Evolutionary conservation across 2,888 invertebrate species (phyloP).

Genomic region (Drosophila ustulata): DNA sequence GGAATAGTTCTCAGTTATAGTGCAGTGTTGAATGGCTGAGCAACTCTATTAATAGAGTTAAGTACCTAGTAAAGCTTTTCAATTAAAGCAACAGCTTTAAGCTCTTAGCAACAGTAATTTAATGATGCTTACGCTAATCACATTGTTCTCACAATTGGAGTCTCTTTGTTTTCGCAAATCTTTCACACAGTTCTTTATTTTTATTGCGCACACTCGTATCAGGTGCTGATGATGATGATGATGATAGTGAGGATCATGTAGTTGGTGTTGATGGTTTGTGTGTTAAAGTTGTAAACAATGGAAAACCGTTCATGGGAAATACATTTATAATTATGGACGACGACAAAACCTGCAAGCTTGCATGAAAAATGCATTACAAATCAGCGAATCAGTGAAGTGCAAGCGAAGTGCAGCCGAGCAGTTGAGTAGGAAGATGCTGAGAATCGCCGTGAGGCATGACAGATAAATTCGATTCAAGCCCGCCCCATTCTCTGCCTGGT

Average conservation of each 20-base stretch:
- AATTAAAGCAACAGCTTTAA: slow-evolving; percentile 18
- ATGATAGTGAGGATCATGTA: slow-evolving; percentile 12
- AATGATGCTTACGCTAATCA: slow-evolving; percentile 37
- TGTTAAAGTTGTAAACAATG: slow-evolving; percentile 54
- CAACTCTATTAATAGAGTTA: slow-evolving; percentile 13
- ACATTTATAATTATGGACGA: slow-evolving; percentile 42
- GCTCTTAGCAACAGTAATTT: slow-evolving; percentile 25
- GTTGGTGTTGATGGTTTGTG: slow-evolving; percentile 14
- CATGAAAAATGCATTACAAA: slow-evolving; percentile 59
- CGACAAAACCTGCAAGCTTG: slow-evolving; percentile 25
- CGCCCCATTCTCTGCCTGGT: slow-evolving; percentile 7
- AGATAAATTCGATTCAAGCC: slow-evolving; percentile 25
- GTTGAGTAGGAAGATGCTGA: slow-evolving; percentile 21
- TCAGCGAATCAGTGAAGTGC: slow-evolving; percentile 46
- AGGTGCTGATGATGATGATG: slow-evolving; percentile 42
- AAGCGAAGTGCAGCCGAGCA: slow-evolving; percentile 5
- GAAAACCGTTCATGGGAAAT: slow-evolving; percentile 65
- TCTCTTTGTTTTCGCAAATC: slow-evolving; percentile 21
- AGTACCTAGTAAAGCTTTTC: not conserved
- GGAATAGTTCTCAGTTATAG: not conserved
- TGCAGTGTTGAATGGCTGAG: not conserved
- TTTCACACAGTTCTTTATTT: slow-evolving; percentile 64
- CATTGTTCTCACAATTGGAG: slow-evolving; percentile 38
- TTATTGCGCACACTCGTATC: slow-evolving; percentile 37
- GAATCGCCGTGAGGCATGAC: slow-evolving; percentile 45